Percentiles rank a stretch among this genome's conserved stretches.
Evolutionary conservation across 1,140 invertebrate genomes (phyloP).

Genomic region (Drosophila bocqueti): DNA sequence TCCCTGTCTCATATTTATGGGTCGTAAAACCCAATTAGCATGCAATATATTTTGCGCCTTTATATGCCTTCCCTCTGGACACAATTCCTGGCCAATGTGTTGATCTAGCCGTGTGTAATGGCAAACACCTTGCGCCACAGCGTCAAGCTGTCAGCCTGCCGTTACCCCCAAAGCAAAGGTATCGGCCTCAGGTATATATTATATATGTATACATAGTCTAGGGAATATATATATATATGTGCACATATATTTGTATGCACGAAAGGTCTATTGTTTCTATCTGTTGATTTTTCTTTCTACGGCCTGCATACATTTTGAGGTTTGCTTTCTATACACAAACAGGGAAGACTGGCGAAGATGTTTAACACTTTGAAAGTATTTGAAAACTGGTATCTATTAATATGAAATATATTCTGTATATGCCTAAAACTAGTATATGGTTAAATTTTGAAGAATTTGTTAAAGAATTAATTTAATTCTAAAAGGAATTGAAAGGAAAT

Average conservation of each 20-base stretch:
- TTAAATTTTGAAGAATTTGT: too few relatives aligned
- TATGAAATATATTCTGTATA: background rate
- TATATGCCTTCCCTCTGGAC: background rate
- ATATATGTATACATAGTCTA: conserved; percentile 20
- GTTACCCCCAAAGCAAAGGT: conserved; percentile 21
- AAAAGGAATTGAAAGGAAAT: too few relatives aligned
- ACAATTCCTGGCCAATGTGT: conserved; percentile 9
- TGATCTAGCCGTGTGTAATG: conserved; percentile 34
- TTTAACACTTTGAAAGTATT: too few relatives aligned
- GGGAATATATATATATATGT: background rate
- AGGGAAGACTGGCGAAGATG: background rate
- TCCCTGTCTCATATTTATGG: conserved; percentile 21
- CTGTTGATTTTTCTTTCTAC: conserved; percentile 50
- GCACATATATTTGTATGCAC: conserved; percentile 1
- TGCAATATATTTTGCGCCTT: conserved; percentile 6
- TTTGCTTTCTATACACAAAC: conserved; percentile 29
- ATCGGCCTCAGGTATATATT: conserved; percentile 14
- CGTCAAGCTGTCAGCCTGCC: conserved; percentile 26
- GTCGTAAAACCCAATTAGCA: conserved; percentile 42
- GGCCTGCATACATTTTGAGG: conserved; percentile 37
- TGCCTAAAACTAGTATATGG: too few relatives aligned
- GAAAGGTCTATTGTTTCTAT: conserved; percentile 38
- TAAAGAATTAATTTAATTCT: too few relatives aligned
- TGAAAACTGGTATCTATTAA: background rate
- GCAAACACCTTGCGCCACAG: conserved; percentile 46